These are phyloP conservation scores for Mamestra configurata DNA, from an alignment of 1,140 invertebrate species.

Conservation along the genomic window DNA sequence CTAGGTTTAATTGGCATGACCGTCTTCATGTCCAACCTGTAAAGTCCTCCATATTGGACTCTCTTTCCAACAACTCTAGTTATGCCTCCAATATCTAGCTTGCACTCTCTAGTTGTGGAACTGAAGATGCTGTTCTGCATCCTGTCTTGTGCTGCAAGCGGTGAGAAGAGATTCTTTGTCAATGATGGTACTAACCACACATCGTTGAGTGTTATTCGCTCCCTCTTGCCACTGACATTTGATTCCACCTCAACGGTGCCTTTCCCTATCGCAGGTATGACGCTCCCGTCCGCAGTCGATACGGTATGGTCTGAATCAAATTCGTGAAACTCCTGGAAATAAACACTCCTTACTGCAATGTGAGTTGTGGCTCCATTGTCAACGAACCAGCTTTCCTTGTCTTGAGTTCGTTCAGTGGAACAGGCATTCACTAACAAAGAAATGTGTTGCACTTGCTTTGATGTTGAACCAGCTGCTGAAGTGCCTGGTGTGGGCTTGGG, in stretches of 20 bases:
- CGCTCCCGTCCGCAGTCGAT: not conserved
- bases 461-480: not conserved
- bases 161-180: not conserved
- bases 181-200: constrained; percentile 22
- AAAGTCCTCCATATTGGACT: not conserved
- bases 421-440: not conserved
- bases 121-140: not conserved
- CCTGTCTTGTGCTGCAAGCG: not conserved
- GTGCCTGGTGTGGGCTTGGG: not conserved
- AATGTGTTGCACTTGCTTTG: not conserved
- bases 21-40: too few relatives aligned
- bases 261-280: not conserved
- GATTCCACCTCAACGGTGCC: not conserved
- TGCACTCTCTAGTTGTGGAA: not conserved
- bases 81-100: not conserved
- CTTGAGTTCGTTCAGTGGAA: not conserved
- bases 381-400: not conserved
- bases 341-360: not conserved
- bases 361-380: constrained; percentile 25
- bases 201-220: not conserved
- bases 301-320: constrained; percentile 1
- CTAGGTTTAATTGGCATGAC: too few relatives aligned
- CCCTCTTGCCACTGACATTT: not conserved
- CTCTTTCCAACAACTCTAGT: not conserved
- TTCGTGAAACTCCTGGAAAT: not conserved